Base-by-base conservation (phyloP, 2,113 vertebrate species). In the Monarcha castaneiventris region DNA sequence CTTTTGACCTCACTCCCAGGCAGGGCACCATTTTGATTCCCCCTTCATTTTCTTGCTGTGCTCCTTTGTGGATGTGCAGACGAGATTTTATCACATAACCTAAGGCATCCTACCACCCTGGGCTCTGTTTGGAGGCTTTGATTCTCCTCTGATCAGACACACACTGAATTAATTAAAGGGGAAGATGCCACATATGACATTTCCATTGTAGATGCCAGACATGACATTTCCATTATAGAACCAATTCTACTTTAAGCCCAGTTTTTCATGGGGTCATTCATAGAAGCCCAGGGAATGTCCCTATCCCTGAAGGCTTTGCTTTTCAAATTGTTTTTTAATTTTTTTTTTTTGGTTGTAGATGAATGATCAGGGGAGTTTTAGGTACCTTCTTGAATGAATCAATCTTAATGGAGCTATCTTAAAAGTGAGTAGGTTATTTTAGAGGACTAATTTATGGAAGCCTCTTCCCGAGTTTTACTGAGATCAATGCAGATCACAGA, bases 271-370 rank as follows among this genome's bases (percentile, higher is more conserved):
- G 61, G 26, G 10, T 56, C 20, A n/a, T 13, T 56, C 21, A 43
- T 11, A 88, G 46, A 35, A 69, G 37, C 6, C 7, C 26, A 43
- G 15, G 26, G 6, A 51, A 68, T 13, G 4, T 30, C 14, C 8
- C 7, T 19, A 23, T 2, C 1, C 13, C 5, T 2, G 2, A 25
- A 9, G 35, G 17, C 3, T 32, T 35, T 44, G 30, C 8, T 52
- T 3, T 17, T 61, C n/a, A n/a, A n/a, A n/a, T n/a, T n/a, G n/a
- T n/a, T n/a, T n/a, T n/a, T n/a, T n/a, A n/a, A n/a, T 3, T 29
- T 44, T 7, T 78, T 27, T 32, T 55, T 37, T 37, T 37, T 37
- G 37, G 16, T 43, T 26, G 2, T n/a, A 29, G 27, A 7, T 52
- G 26, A 9, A 41, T 54, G 8, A 26, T 52, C 13, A 67, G 30